Conservation (phyloP, 2,113 vertebrate species). For the Strix uralensis region DNA sequence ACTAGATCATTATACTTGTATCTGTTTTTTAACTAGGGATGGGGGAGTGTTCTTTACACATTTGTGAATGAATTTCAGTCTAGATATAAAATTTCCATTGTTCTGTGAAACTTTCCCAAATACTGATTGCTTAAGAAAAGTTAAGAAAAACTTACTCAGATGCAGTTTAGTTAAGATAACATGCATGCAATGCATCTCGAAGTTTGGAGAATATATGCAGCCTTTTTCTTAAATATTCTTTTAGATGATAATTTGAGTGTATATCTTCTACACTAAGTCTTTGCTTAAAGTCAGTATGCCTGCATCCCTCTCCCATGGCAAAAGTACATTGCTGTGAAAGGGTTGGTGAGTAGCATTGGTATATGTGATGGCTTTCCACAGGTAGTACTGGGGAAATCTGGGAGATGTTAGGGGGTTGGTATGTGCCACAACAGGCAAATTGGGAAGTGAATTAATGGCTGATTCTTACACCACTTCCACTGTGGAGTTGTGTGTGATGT, state of each 20-base stretch:
- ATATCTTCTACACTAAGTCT: background rate
- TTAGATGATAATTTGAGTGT: background rate
- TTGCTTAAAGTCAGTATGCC: background rate
- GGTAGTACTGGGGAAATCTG: background rate
- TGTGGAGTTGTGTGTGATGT: background rate
- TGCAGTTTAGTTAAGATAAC: background rate
- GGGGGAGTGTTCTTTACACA: background rate
- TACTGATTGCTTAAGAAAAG: background rate
- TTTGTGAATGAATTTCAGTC: background rate
- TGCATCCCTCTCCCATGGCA: background rate
- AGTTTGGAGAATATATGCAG: background rate
- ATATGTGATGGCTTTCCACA: background rate
- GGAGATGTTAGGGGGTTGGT: background rate
- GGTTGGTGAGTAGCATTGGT: background rate
- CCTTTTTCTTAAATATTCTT: background rate
- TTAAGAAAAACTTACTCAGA: background rate
- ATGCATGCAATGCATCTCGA: rapidly evolving
- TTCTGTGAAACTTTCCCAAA: background rate
- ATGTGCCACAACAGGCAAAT: background rate
- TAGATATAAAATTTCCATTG: background rate
- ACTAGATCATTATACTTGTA: background rate
- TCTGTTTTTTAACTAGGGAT: background rate
- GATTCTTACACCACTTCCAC: background rate
- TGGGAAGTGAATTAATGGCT: background rate
- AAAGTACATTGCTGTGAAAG: background rate